Percentiles rank a stretch among this genome's conserved stretches.
Evolutionary conservation across 2,113 vertebrate genomes (phyloP).

Genomic region (Siniperca knerii): DNA sequence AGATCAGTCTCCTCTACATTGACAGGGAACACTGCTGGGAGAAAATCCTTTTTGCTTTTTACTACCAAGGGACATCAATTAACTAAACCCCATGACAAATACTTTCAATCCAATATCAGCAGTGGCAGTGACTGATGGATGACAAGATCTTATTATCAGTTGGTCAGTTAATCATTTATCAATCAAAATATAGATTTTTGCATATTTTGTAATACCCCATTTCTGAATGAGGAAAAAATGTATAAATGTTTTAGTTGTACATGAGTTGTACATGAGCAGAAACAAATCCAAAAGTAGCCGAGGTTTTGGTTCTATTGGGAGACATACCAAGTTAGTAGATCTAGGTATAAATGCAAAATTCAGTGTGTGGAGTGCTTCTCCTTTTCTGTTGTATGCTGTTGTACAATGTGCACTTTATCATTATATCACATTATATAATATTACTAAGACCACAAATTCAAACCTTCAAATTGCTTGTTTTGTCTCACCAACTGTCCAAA

Average conservation of each 20-base stretch:
- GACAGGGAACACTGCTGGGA: slow-evolving; percentile 57
- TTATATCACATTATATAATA: not conserved
- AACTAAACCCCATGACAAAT: slow-evolving; percentile 24
- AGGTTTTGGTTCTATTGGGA: not conserved
- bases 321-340: not conserved
- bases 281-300: not conserved
- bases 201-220: not conserved
- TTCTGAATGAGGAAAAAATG: not conserved
- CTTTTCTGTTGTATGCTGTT: not conserved
- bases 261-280: not conserved
- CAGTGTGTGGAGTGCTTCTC: not conserved
- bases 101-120: slow-evolving; percentile 14
- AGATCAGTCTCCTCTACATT: slow-evolving; percentile 68
- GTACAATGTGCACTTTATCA: not conserved
- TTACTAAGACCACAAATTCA: not conserved
- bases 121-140: slow-evolving; percentile 7
- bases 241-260: not conserved
- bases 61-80: slow-evolving; percentile 26
- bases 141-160: slow-evolving; percentile 17
- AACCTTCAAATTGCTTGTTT: not conserved
- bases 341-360: not conserved
- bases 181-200: not conserved
- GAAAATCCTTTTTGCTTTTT: slow-evolving; percentile 48
- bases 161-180: not conserved
- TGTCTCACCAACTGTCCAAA: not conserved